A percentile compares a stretch with the other conserved stretches of the same genome.
Evolutionary conservation across 2,113 vertebrate species (phyloP).

Genomic region (Gasterosteus aculeatus): DNA sequence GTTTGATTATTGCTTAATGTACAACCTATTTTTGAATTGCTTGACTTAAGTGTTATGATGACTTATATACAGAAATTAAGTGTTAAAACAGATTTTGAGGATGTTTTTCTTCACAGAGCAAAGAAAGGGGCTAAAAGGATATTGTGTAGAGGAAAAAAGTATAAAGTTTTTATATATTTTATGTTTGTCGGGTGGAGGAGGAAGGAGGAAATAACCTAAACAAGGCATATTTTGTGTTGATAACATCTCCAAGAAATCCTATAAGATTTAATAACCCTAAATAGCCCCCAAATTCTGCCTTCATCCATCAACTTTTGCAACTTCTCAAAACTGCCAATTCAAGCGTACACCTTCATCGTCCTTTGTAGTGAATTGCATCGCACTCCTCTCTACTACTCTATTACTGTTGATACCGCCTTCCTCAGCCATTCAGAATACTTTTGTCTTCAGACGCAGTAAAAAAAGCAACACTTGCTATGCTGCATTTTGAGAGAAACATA

Average conservation of each 20-base stretch:
- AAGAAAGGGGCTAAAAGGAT: conserved; percentile 19
- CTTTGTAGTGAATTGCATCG: neutral
- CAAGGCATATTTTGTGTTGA: conserved; percentile 5
- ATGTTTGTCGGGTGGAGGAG: conserved; percentile 16
- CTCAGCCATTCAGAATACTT: neutral
- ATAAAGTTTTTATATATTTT: conserved; percentile 42
- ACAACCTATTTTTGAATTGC: neutral
- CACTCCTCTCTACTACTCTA: neutral
- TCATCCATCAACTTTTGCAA: neutral
- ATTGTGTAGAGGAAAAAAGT: conserved; percentile 20
- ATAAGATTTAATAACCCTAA: neutral
- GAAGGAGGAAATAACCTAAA: neutral
- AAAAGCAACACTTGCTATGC: neutral
- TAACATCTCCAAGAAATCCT: conserved; percentile 1
- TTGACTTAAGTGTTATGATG: neutral
- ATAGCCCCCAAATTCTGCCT: neutral
- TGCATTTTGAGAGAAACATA: neutral
- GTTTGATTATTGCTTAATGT: neutral
- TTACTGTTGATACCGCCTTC: neutral
- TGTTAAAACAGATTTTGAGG: neutral
- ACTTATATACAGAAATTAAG: neutral
- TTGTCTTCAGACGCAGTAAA: neutral
- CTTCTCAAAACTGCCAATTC: neutral
- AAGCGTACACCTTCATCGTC: neutral
- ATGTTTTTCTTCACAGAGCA: conserved; percentile 14